Evolutionary conservation across 2,113 vertebrate species (phyloP).

Genomic region (Gulo gulo): DNA sequence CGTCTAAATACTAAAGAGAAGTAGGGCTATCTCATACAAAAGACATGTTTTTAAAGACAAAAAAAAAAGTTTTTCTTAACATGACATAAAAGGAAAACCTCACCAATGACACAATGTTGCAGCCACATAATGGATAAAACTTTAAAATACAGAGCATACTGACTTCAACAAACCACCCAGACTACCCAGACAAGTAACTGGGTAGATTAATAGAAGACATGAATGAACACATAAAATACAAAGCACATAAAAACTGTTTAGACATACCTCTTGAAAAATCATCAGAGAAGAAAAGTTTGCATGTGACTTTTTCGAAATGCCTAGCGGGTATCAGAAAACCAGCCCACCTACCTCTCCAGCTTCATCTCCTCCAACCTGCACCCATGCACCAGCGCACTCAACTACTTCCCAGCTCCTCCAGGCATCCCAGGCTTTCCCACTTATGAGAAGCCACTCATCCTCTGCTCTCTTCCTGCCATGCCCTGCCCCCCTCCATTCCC

Average conservation of each 20-base stretch:
- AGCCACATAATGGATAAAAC: neutral
- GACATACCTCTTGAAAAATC: neutral
- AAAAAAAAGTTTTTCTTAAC: neutral
- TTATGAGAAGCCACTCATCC: neutral
- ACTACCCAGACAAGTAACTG: neutral
- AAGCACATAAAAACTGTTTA: neutral
- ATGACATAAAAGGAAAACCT: neutral
- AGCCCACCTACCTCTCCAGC: constrained; percentile 61
- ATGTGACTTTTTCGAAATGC: neutral
- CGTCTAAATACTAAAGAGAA: neutral
- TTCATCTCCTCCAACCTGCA: constrained; percentile 33
- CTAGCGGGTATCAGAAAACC: neutral
- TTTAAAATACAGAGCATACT: constrained; percentile 4
- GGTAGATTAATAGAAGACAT: neutral
- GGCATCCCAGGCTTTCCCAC: neutral
- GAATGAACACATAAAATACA: neutral
- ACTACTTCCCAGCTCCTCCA: neutral
- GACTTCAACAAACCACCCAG: neutral
- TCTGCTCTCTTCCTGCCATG: constrained; percentile 45
- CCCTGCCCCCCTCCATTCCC: neutral
- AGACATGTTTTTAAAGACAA: neutral
- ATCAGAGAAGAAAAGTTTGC: neutral
- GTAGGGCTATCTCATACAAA: neutral
- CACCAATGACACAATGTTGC: neutral
- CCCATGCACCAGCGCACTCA: neutral